Base-by-base conservation (phyloP, 2,797 vertebrate species). In the Syngnathus rostellatus region DNA sequence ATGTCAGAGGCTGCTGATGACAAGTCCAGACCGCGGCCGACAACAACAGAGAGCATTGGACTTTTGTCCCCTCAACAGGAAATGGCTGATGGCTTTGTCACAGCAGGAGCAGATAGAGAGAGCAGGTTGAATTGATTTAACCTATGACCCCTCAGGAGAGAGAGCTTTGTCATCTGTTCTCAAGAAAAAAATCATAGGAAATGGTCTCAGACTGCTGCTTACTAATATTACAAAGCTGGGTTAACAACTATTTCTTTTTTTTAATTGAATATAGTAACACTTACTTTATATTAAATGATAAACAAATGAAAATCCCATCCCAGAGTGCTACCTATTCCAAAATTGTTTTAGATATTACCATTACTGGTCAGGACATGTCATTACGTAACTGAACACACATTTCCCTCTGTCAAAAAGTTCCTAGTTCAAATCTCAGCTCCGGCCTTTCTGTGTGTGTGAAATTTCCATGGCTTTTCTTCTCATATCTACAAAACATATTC, bases 41-140 rank as follows among this genome's bases (percentile, higher is more conserved):
- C 59, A 3, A 46, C 64, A 73, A 62, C 61, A 62, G 63, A 63
- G 67, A 66, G 72, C 31, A 62, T 48, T 16, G 74, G 74, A 85
- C 85, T 84, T 89, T 72, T 85, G 82, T 87, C 81, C 80, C 76
- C 68, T 73, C 39, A 65, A 75, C 76, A 87, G 86, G 87, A 90
- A 86, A 81, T 83, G 81, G 76, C 72, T 73, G 74, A 72, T 50
- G 69, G 70, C 70, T 77, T 75, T 45, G 74, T 83, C 78, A 78
- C 80, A 80, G 77, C 64, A 70, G 79, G 77, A 76, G 72, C 80
- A 75, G 77, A 82, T 74, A 82, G 75, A 77, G 70, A 65, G 74
- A 81, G 68, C 73, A 84, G 78, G 76, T 77, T 83, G 81, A 81
- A 81, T 75, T 68, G 77, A 72, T 77, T 85, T 89, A 77, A 86